Evolutionary conservation across 2,797 vertebrate species (phyloP).

Genomic region (Monodelphis domestica): DNA sequence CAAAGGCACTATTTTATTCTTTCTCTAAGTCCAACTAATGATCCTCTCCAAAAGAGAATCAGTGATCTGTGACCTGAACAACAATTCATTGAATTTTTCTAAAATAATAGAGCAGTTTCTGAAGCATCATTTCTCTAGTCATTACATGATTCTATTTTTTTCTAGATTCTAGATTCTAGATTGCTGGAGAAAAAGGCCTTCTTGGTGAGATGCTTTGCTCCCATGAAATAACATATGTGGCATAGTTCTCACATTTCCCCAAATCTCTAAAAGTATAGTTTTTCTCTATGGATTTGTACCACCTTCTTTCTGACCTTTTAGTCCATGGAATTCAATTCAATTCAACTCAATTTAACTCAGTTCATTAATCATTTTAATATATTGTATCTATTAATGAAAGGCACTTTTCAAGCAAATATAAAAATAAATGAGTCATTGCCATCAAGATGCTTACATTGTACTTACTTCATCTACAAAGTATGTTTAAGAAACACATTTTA

Average conservation of each 20-base stretch:
- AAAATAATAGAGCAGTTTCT: slow-evolving; percentile 1
- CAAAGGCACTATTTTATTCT: not conserved
- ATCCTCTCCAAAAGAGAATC: not conserved
- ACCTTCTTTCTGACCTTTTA: slow-evolving; percentile 17
- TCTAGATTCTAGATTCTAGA: too few relatives aligned
- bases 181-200: not conserved
- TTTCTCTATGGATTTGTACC: slow-evolving; percentile 21
- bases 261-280: slow-evolving; percentile 37
- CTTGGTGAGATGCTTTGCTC: not conserved
- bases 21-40: slow-evolving; percentile 12
- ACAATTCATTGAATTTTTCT: slow-evolving; percentile 22
- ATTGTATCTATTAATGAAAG: not conserved
- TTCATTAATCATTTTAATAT: not conserved
- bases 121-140: slow-evolving; percentile 3
- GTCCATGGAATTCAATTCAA: slow-evolving; percentile 7
- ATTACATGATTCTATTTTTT: not conserved
- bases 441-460: slow-evolving; percentile 16
- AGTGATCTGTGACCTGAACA: not conserved
- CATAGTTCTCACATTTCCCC: not conserved
- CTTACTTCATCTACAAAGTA: slow-evolving; percentile 3
- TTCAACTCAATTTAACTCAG: not conserved
- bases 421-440: not conserved
- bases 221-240: not conserved
- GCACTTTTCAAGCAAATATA: not conserved
- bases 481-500: slow-evolving; percentile 31